A percentile compares a stretch with the other conserved stretches of the same genome.
phyloP scores from a whole-genome alignment of 2,888 invertebrate species.

The Campoplex nolae region DNA sequence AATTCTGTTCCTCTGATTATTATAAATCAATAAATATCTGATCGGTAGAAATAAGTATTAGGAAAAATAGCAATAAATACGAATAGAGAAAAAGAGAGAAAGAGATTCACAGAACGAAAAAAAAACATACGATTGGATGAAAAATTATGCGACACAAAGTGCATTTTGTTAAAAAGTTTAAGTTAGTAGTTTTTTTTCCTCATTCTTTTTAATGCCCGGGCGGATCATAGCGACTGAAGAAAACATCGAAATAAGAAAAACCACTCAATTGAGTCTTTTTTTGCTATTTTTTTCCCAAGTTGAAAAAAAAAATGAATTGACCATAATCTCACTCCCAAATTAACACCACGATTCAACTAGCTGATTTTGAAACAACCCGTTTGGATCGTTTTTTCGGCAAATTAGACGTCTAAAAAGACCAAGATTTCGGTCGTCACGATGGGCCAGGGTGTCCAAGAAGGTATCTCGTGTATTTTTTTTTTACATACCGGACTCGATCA shows the following conservation, averaged over 20 bases:
- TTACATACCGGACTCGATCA: slow-evolving; percentile 6
- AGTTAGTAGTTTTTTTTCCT: slow-evolving; percentile 21
- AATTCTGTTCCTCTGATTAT: slow-evolving; percentile 30
- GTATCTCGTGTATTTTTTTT: slow-evolving; percentile 8
- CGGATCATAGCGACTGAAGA: too few species aligned
- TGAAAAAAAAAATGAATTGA: too few species aligned
- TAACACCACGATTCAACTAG: too few species aligned
- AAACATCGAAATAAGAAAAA: too few species aligned
- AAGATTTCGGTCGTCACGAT: too few species aligned
- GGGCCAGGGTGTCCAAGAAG: slow-evolving; percentile 1
- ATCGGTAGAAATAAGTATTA: slow-evolving; percentile 12
- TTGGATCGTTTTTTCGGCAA: too few species aligned
- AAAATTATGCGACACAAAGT: slow-evolving; percentile 34
- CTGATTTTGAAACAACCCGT: too few species aligned
- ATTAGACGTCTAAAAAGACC: too few species aligned
- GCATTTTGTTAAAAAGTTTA: background rate
- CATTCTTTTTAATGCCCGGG: background rate
- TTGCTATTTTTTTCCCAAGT: too few species aligned
- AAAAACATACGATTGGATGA: background rate
- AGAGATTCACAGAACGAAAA: background rate
- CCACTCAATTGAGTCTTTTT: too few species aligned
- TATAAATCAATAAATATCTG: slow-evolving; percentile 5
- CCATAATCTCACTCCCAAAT: too few species aligned
- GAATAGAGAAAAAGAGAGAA: background rate
- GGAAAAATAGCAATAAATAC: slow-evolving; percentile 34